Evolutionary conservation across 1,140 invertebrate genomes (phyloP).

Genomic region (Drosophila miranda): DNA sequence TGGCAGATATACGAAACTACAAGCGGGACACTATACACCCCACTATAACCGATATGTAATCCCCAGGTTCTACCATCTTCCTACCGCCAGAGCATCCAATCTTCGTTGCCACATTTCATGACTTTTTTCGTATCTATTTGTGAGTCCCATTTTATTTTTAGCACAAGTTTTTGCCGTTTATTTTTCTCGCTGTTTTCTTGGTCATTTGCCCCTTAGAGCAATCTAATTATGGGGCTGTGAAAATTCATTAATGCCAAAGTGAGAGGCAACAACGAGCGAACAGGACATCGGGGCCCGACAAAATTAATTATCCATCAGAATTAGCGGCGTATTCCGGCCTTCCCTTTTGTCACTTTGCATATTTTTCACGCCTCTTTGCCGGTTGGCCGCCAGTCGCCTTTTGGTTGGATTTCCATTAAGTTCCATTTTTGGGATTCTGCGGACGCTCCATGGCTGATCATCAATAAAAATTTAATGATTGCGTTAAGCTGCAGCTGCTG

Average conservation of each 20-base stretch:
- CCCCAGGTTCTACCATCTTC: too few species aligned
- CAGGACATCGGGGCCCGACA: slow-evolving; percentile 33
- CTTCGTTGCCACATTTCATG: too few species aligned
- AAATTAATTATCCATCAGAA: slow-evolving; percentile 77
- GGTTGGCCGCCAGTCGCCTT: slow-evolving; percentile 19
- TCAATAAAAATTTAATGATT: slow-evolving; percentile 74
- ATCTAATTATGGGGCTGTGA: slow-evolving; percentile 70
- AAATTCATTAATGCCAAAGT: slow-evolving; percentile 67
- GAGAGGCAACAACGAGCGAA: background rate
- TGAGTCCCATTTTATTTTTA: slow-evolving; percentile 63
- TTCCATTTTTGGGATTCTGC: slow-evolving; percentile 18
- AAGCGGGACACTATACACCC: too few species aligned
- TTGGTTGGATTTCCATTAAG: slow-evolving; percentile 63
- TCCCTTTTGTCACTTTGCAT: slow-evolving; percentile 64
- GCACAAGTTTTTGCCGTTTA: slow-evolving; percentile 16
- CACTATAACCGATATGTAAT: too few species aligned
- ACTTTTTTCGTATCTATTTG: slow-evolving; percentile 46
- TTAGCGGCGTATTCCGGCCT: slow-evolving; percentile 47
- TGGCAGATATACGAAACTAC: too few species aligned
- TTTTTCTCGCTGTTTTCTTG: slow-evolving; percentile 23
- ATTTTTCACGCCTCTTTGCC: slow-evolving; percentile 58
- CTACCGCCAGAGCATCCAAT: too few species aligned
- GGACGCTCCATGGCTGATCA: slow-evolving; percentile 17
- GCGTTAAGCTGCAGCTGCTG: slow-evolving; percentile 41
- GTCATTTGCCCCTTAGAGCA: slow-evolving; percentile 48